Evolutionary conservation across 1,140 invertebrate genomes (phyloP), one percentile per base, ranked within the genome.

Genomic region (Papilio polytes): DNA sequence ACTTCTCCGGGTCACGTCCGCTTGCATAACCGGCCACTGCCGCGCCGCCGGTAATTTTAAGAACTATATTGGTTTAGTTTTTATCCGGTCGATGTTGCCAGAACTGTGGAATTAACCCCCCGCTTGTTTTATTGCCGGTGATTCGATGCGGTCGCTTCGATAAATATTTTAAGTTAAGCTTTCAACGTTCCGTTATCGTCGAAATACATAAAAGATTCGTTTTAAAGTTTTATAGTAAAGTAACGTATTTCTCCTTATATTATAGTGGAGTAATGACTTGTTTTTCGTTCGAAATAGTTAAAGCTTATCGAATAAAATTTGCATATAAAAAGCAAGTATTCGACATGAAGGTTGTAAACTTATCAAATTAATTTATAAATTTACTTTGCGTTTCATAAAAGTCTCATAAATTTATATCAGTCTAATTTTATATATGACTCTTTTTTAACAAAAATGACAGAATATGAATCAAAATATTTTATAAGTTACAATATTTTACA

Each of bases 51-150:
- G 88, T 89, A 90, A 89, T 91, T 91, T 90, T 88, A 89, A 90
- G 88, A 90, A 91, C 89, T 90, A 91, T 91, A 91, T 90, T 90
- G 89, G 90, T 90, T 91, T 91, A 91, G 90, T 90, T 90, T 91
- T 89, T 88, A 89, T 85, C 84, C 83, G 87, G 85, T 82, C 85
- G 85, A 80, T 81, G 85, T 82, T 86, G 88, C 87, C 86, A 87
- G 81, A 85, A 84, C 81, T 82, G 18, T 81, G 80, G 88, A 87
- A 89, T 89, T 91, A 89, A 87, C 85, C 87, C 85, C 80, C 82
- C 80, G 83, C 81, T 53, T 88, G 89, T 84, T 90, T 89, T 91
- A 90, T 89, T 85, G 87, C 78, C 74, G 77, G 81, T 84, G 79
- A 80, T 85, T 83, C 80, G 80, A 80, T 84, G 80, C 74, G 85